These are phyloP conservation scores for Cryptoleucopteryx plumbea DNA, from an alignment of 2,113 vertebrate genomes.

Conservation along the genomic window DNA sequence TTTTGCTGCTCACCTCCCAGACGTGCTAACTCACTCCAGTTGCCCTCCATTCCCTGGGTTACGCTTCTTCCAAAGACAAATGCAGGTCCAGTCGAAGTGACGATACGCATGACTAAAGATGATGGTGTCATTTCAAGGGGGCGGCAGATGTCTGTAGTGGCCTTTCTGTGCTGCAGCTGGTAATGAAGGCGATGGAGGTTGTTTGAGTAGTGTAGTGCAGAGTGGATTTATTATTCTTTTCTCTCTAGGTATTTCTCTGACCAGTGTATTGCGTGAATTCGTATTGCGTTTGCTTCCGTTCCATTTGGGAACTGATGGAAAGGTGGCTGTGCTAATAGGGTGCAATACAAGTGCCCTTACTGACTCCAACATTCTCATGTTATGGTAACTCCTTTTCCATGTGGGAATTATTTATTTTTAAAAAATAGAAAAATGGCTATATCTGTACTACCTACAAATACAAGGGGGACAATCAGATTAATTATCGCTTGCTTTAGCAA, in stretches of 20 bases:
- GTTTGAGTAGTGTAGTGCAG: not conserved
- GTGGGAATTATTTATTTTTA: not conserved
- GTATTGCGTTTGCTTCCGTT: not conserved
- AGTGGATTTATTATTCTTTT: not conserved
- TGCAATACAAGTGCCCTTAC: not conserved
- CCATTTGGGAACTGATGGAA: not conserved
- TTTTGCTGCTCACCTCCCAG: not conserved
- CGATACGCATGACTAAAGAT: not conserved
- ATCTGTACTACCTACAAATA: not conserved
- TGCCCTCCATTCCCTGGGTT: not conserved
- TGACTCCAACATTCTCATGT: not conserved
- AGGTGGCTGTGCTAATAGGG: not conserved
- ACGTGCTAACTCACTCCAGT: fast-evolving
- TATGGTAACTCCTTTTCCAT: not conserved
- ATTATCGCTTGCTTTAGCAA: not conserved
- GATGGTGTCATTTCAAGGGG: not conserved
- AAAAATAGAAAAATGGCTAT: not conserved
- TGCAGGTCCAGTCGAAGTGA: not conserved
- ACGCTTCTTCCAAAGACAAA: not conserved
- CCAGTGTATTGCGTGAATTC: not conserved
- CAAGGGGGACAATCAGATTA: not conserved
- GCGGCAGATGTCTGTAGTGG: not conserved
- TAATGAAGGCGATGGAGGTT: fast-evolving
- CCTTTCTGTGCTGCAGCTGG: not conserved
- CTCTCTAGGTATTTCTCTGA: not conserved